These are phyloP conservation scores for Malurus leucopterus DNA, from an alignment of 2,797 vertebrate species.

Conservation along the genomic window DNA sequence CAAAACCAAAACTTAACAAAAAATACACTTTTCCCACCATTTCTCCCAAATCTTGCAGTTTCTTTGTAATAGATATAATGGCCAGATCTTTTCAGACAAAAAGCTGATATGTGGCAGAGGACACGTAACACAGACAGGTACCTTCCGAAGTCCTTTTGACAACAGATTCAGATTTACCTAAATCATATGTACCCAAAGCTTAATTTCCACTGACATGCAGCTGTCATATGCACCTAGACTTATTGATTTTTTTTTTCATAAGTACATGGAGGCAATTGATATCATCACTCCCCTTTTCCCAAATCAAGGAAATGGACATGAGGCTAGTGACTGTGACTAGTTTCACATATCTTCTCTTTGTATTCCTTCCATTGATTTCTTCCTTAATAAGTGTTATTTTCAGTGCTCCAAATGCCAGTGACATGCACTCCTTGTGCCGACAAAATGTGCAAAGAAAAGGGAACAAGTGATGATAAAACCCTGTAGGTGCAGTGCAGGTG, in stretches of 20 bases:
- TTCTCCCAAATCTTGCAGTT: neutral
- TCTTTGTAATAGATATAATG: neutral
- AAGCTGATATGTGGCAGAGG: neutral
- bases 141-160: neutral
- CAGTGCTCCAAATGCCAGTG: neutral
- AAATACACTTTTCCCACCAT: conserved; percentile 18
- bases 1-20: neutral
- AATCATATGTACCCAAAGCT: neutral
- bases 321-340: neutral
- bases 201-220: neutral
- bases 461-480: neutral
- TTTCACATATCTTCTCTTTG: neutral
- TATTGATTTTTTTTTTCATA: neutral
- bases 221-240: neutral
- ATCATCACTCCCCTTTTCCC: neutral
- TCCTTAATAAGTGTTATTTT: neutral
- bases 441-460: neutral
- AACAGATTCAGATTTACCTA: neutral
- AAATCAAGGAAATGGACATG: neutral
- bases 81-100: neutral
- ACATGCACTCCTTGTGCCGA: neutral
- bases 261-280: neutral
- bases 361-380: neutral
- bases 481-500: neutral
- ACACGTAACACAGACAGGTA: neutral